Conservation (phyloP, 2,888 invertebrate species). For the Mesorhabditis belari region DNA sequence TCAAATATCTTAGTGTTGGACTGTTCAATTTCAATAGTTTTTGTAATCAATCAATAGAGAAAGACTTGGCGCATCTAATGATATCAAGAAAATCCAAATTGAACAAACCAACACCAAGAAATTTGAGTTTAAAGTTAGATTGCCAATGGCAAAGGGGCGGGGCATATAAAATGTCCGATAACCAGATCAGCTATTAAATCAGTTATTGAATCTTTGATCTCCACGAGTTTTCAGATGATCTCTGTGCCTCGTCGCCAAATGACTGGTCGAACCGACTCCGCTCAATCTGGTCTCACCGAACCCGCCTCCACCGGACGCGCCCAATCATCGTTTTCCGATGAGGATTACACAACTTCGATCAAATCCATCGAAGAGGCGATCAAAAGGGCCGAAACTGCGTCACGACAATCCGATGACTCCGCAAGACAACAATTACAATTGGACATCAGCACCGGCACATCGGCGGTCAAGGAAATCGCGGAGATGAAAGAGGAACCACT, state of each 20-base stretch:
- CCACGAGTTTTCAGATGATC: neutral
- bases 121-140: too few relatives aligned
- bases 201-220: too few relatives aligned
- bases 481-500: neutral
- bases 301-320: neutral
- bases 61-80: too few relatives aligned
- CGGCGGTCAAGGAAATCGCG: neutral
- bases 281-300: neutral
- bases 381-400: neutral
- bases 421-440: neutral
- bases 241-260: neutral
- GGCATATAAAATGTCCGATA: too few relatives aligned
- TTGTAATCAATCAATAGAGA: too few relatives aligned
- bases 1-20: too few relatives aligned
- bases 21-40: too few relatives aligned
- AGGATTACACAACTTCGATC: neutral
- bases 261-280: neutral
- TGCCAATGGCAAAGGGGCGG: too few relatives aligned
- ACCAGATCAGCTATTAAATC: too few relatives aligned
- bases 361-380: neutral
- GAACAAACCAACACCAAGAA: too few relatives aligned
- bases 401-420: neutral
- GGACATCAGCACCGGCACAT: neutral
- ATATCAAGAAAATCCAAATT: too few relatives aligned
- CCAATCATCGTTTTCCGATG: neutral